Evolutionary conservation across 2,888 invertebrate genomes (phyloP), one percentile per base, ranked within the genome.

Genomic region (Folsomia manolachei): DNA sequence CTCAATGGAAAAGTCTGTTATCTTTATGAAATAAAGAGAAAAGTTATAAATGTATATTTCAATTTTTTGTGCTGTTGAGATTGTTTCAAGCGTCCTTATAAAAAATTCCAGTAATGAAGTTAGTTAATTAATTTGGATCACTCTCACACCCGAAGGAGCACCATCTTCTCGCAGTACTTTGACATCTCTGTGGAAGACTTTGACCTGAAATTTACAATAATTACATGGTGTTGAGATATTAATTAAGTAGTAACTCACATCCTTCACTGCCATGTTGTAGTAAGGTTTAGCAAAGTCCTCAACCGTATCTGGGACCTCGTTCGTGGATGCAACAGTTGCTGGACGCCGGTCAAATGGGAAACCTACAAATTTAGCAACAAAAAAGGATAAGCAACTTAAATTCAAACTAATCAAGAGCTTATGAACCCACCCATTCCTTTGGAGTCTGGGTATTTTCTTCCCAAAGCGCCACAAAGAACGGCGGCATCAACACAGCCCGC

Each of bases 381-480:
- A n/a, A n/a, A n/a, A n/a, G n/a, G n/a, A n/a, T n/a, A n/a, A n/a
- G n/a, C n/a, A n/a, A n/a, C n/a, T n/a, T n/a, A n/a, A n/a, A n/a
- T n/a, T n/a, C n/a, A n/a, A n/a, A n/a, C n/a, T n/a, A n/a, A n/a
- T n/a, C n/a, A n/a, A n/a, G n/a, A n/a, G n/a, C n/a, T n/a, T n/a
- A 25, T 24, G 2, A 23, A 63, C 21, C 9, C 18, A 65, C 94
- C 94, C 94, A 94, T 94, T 7, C 91, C 83, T 70, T 91, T 88
- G 53, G 87, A 87, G 84, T 94, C 94, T 0, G 94, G 94, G 84
- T 91, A 94, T 80, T 88, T 85, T 70, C 88, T 87, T 84, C 92
- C 91, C 67, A 88, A 88, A 21, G 93, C 85, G 1, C 93, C 93
- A 81, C 93, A 94, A 84, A 89, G 93, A 78, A 90, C 90, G 67